A percentile compares a stretch with the other conserved stretches of the same genome.
Evolutionary conservation across 64 coral and sea anemone genomes (phyloP).

Genomic region (Platygyra sinensis): DNA sequence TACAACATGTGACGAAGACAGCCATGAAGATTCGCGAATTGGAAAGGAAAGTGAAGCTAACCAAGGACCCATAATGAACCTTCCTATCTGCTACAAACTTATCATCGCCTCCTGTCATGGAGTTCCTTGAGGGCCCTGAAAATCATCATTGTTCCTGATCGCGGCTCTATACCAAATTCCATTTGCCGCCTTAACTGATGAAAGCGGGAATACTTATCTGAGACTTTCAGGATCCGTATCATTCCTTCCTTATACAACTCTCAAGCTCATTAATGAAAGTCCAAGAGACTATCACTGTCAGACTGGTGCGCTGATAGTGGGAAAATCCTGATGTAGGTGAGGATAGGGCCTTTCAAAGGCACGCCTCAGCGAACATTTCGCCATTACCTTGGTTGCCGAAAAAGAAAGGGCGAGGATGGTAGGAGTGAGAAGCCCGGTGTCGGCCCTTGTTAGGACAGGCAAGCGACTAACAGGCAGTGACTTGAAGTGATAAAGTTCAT

Average conservation of each 20-base stretch:
- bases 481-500: neutral
- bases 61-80: neutral
- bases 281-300: neutral
- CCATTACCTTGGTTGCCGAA: neutral
- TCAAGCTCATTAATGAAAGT: neutral
- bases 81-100: neutral
- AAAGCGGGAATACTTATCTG: neutral
- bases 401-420: neutral
- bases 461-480: neutral
- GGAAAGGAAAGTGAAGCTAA: neutral
- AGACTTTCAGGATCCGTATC: neutral
- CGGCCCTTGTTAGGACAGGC: neutral
- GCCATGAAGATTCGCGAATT: neutral
- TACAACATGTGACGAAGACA: neutral
- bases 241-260: neutral
- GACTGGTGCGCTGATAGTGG: conserved; percentile 7
- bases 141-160: neutral
- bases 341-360: neutral
- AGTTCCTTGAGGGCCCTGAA: neutral
- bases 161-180: neutral
- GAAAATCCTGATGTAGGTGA: neutral
- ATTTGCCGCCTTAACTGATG: neutral
- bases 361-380: neutral
- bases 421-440: neutral
- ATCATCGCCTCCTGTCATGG: neutral